Conservation (phyloP, 1,140 invertebrate genomes). For the Ridgeia piscesae region DNA sequence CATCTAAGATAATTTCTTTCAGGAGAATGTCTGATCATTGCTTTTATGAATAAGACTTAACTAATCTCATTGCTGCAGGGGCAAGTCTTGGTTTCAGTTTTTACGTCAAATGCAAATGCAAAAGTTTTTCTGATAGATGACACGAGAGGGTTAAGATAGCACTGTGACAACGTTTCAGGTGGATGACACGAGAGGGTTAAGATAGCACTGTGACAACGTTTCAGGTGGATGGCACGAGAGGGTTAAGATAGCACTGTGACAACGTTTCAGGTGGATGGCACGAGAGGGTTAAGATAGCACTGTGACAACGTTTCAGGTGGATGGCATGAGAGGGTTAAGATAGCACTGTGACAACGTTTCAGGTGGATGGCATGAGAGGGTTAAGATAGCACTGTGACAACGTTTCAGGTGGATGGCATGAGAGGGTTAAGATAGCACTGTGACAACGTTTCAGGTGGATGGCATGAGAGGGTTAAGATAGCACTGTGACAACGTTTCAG, state of each 20-base stretch:
- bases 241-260: neutral
- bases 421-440: too few species aligned
- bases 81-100: too few species aligned
- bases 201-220: neutral
- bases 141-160: neutral
- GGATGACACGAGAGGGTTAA: neutral
- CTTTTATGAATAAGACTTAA: too few species aligned
- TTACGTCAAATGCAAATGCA: too few species aligned
- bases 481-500: too few species aligned
- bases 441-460: too few species aligned
- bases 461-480: too few species aligned
- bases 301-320: neutral
- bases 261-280: slow-evolving; percentile 71
- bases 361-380: neutral
- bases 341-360: neutral
- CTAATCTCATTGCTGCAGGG: too few species aligned
- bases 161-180: neutral
- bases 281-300: slow-evolving; percentile 60
- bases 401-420: slow-evolving; percentile 75
- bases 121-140: neutral
- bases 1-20: too few species aligned
- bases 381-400: neutral
- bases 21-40: too few species aligned
- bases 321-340: neutral
- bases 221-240: neutral